These are phyloP conservation scores for Graphium colonna DNA, from an alignment of 2,888 invertebrate genomes.

Conservation along the genomic window DNA sequence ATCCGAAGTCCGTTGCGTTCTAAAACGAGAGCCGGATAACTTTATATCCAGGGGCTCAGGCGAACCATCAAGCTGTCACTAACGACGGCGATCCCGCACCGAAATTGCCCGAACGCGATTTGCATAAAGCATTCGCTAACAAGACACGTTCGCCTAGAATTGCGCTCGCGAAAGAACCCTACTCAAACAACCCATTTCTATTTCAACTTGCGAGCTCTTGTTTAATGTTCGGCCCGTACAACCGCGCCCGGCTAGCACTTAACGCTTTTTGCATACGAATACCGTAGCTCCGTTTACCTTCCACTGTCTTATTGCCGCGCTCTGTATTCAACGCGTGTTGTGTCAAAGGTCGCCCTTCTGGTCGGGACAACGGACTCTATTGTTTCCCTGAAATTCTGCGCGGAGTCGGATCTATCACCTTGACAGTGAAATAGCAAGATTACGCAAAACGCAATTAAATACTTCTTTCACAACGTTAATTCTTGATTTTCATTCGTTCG, in stretches of 20 bases:
- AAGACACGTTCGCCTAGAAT: constrained; percentile 77
- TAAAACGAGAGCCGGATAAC: constrained; percentile 13
- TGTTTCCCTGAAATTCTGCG: constrained; percentile 39
- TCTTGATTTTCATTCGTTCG: too few relatives aligned
- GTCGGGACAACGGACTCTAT: constrained; percentile 64
- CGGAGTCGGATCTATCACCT: not conserved
- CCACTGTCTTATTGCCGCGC: constrained; percentile 68
- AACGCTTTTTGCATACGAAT: constrained; percentile 80
- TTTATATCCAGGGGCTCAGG: constrained; percentile 25
- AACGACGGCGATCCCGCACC: constrained; percentile 44
- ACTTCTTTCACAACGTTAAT: too few relatives aligned
- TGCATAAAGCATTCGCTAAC: constrained; percentile 76
- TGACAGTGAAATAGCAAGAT: not conserved
- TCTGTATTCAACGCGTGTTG: constrained; percentile 66
- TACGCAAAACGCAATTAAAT: too few relatives aligned
- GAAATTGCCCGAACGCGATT: constrained; percentile 49
- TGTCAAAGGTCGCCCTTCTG: constrained; percentile 72
- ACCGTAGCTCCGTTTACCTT: constrained; percentile 54
- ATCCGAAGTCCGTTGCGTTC: not conserved
- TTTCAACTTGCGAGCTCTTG: constrained; percentile 74
- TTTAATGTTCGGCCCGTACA: constrained; percentile 78
- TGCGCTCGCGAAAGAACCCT: constrained; percentile 79
- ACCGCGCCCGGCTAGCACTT: constrained; percentile 76
- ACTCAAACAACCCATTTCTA: constrained; percentile 79
- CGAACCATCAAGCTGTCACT: constrained; percentile 34